phyloP scores from a whole-genome alignment of 2,113 vertebrate genomes.

The Zingel zingel region DNA sequence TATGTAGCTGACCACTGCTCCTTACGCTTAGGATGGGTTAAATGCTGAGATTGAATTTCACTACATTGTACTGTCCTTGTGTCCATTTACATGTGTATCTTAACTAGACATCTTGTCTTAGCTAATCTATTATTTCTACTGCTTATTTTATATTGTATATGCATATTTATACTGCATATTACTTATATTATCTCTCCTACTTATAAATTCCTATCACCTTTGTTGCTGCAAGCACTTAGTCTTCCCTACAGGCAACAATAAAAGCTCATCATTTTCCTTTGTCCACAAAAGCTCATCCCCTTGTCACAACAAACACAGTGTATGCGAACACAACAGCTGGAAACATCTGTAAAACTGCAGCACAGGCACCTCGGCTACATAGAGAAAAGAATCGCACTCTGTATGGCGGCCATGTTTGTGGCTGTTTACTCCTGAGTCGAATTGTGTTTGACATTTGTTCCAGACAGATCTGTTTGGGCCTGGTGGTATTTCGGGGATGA shows the following conservation, averaged over 20 bases:
- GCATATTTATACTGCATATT: too few species aligned
- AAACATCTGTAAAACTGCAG: constrained; percentile 20
- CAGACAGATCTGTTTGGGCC: constrained; percentile 68
- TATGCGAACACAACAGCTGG: constrained; percentile 13
- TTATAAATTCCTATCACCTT: neutral
- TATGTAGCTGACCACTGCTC: too few species aligned
- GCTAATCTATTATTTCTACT: neutral
- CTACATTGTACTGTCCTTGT: too few species aligned
- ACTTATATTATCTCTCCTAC: neutral
- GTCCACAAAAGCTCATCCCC: constrained; percentile 20
- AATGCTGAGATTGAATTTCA: too few species aligned
- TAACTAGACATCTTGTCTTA: neutral
- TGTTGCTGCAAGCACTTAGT: neutral
- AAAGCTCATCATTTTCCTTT: constrained; percentile 21
- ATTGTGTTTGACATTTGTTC: constrained; percentile 76
- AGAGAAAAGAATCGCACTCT: constrained; percentile 2
- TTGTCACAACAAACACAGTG: neutral
- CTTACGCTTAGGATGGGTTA: too few species aligned
- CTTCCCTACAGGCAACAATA: neutral
- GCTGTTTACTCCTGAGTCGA: constrained; percentile 60
- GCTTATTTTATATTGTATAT: neutral
- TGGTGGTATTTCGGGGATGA: constrained; percentile 73
- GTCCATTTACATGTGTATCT: neutral
- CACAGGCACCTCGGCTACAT: neutral
- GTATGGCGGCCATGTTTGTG: constrained; percentile 64